phyloP scores from a whole-genome alignment of 2,797 vertebrate species.

The Pyrocephalus nanus region DNA sequence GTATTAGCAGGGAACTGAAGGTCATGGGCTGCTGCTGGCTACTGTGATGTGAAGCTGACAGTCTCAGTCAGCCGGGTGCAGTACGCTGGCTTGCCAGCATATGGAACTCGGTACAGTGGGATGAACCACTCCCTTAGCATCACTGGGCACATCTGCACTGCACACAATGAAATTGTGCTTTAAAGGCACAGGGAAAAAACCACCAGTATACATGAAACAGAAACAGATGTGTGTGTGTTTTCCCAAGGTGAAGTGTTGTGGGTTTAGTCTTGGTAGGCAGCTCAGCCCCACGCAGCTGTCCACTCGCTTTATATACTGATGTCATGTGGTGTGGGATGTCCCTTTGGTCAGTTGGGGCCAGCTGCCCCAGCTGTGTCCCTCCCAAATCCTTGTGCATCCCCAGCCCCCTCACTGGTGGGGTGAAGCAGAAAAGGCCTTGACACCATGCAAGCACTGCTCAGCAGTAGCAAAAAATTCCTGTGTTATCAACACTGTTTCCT shows the following conservation, averaged over 20 bases:
- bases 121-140: background rate
- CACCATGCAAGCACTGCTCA: background rate
- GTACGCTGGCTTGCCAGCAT: accelerated
- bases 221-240: background rate
- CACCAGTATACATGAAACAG: accelerated
- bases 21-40: background rate
- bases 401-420: accelerated
- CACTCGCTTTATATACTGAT: background rate
- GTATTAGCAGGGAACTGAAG: background rate
- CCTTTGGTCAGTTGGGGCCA: background rate
- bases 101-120: background rate
- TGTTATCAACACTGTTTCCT: background rate
- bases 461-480: accelerated
- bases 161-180: too few relatives aligned
- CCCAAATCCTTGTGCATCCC: background rate
- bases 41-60: background rate
- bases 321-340: accelerated
- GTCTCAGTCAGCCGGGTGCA: background rate
- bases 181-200: background rate
- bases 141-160: background rate
- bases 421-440: background rate
- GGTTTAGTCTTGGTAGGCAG: background rate
- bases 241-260: background rate
- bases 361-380: background rate
- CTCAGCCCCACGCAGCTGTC: accelerated